Base-by-base conservation (phyloP, 2,113 vertebrate species). In the Callocephalon fimbriatum region DNA sequence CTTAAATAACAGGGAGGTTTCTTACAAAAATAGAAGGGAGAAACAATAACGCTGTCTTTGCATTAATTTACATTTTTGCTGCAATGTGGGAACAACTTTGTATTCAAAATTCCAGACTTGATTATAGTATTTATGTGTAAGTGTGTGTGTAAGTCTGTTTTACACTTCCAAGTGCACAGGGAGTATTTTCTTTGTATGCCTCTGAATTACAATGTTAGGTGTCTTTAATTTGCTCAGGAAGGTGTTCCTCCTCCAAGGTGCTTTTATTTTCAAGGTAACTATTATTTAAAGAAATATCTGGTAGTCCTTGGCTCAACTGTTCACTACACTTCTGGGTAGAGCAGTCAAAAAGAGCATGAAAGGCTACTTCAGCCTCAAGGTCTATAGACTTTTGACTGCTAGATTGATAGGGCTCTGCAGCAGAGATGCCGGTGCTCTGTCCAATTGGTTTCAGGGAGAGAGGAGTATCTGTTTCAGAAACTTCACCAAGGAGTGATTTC, bases 301-400 rank as follows among this genome's bases (percentile, higher is more conserved):
- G 95, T 9, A 98, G 95, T 61, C 82, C 91, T 92, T 98, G 98
- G 90, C 99, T 99, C 48, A 99, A 91, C 32, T 85, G 97, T 17
- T 98, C 98, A 8, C 98, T 99, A 93, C 98, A 95, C 48, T 94
- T 97, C 95, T 99, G 99, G 62, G 99, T 99, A 38, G 99, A 99
- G 75, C 97, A 98, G 98, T 99, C 99, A 95, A 99, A 99, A 95
- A 99, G 98, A 42, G 98, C 99, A 73, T 78, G 98, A n/a, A 99
- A 98, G 72, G 98, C 99, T 42, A 97, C 97, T 97, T 99, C 99
- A 88, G 95, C 95, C 80, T 94, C 97, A 21, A 97, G 92, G 88
- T 98, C 98, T 92, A 98, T 23, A 66, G 97, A 51, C 76, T 95
- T 93, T 32, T 97, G 68, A 97, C 93, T 87, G 87, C 67, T 94